Evolutionary conservation across 2,888 invertebrate species (phyloP), one percentile per base, ranked within the genome.

Genomic region (Stenchaetothrips biformis): DNA sequence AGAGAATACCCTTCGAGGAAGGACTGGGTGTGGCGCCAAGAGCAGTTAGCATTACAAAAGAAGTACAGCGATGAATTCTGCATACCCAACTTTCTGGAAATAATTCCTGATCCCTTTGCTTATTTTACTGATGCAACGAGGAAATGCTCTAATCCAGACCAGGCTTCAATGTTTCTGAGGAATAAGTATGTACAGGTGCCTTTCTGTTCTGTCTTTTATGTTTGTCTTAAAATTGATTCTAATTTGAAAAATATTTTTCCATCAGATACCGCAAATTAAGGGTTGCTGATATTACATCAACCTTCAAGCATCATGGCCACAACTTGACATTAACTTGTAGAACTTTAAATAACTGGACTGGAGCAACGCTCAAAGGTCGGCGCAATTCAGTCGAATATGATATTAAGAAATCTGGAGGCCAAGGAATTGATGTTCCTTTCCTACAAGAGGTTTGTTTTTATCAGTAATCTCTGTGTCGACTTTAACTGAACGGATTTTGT

Each of bases 11-110:
- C 84, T 25, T 74, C 67, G 2, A 21, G 67, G 25, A 74, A 74
- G 25, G 67, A 74, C 1, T 74, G 67, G 67, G 21, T 9, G 8
- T 74, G 67, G 67, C n/a, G 67, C 21, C 67, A 74, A 25, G 67
- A 74, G 21, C 67, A 74, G 8, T 7, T 74, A 21, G 85, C 88
- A 4, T 87, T 88, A 82, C 86, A 86, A 74, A 85, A 85, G 80
- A 86, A 87, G 49, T 89, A 88, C 81, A 88, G 87, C 0, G 85
- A 84, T 0, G 85, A 87, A 7, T 89, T 89, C 80, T 83, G 86
- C 62, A 84, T 88, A 0, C 84, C 86, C 81, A 84, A 87, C 21
- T 89, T 88, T 84, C 81, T 89, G 0, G 84, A 87, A 80, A 82
- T 88, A 9, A 87, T 88, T 83, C 88, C 88, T 1, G 86, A 89